phyloP scores from a whole-genome alignment of 1,140 invertebrate genomes.

The Drosophila rhopaloa region DNA sequence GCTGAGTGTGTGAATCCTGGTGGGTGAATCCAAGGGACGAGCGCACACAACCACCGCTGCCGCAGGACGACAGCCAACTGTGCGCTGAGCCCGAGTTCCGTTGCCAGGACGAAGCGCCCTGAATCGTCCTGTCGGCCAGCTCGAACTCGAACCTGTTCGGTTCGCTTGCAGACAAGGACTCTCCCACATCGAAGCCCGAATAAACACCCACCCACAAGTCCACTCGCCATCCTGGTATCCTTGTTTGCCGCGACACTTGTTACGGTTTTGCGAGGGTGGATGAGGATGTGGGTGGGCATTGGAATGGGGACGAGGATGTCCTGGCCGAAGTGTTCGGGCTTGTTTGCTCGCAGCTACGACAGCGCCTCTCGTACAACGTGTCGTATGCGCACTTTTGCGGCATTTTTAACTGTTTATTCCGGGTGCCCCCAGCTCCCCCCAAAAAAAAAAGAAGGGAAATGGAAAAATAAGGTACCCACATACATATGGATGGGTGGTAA shows the following conservation, averaged over 20 bases:
- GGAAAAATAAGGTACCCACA: slow-evolving; percentile 3
- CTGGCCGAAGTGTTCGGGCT: slow-evolving; percentile 37
- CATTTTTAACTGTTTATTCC: slow-evolving; percentile 69
- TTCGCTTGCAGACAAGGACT: slow-evolving; percentile 21
- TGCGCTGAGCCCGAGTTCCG: slow-evolving; percentile 46
- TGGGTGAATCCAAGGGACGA: slow-evolving; percentile 38
- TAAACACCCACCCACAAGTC: neutral
- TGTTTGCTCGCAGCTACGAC: slow-evolving; percentile 47
- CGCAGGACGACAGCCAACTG: slow-evolving; percentile 80
- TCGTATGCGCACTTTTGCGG: slow-evolving; percentile 79
- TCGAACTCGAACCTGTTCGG: slow-evolving; percentile 58
- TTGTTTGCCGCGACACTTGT: slow-evolving; percentile 76
- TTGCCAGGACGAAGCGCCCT: slow-evolving; percentile 23
- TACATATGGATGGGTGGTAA: neutral
- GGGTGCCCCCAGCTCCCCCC: slow-evolving; percentile 15
- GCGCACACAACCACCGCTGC: slow-evolving; percentile 79
- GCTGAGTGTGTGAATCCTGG: slow-evolving; percentile 34
- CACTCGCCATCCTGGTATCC: slow-evolving; percentile 16
- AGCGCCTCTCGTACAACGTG: slow-evolving; percentile 60
- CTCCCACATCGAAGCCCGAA: slow-evolving; percentile 6
- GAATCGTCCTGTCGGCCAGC: slow-evolving; percentile 27
- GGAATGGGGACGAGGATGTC: neutral
- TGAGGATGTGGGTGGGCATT: neutral
- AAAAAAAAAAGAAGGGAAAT: neutral
- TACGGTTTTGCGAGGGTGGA: slow-evolving; percentile 46